Base-by-base conservation (phyloP, 2,888 invertebrate genomes). In the Mesorhabditis belari region DNA sequence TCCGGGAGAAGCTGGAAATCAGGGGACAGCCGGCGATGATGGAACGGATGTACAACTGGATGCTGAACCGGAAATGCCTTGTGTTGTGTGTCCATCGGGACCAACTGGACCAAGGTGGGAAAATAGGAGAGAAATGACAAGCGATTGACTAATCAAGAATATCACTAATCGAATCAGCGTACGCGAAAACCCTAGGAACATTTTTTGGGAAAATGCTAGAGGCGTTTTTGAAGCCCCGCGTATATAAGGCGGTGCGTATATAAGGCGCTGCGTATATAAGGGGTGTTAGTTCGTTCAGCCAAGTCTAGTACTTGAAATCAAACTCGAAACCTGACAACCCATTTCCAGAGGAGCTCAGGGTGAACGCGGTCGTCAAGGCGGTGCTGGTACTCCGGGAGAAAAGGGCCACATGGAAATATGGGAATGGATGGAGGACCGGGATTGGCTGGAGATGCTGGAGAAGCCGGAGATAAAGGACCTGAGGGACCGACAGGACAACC, bases 11-110 rank as follows among this genome's bases (percentile, higher is more conserved):
- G 65, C 72, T 53, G 77, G 76, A 60, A 66, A 66, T 51, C 71
- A 70, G 28, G 75, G 74, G 57, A 62, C 62, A 12, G 65, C 75
- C 21, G 80, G 80, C 6, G 75, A 71, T 24, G 80, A 80, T 60
- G 80, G 80, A 0, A 74, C 63, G 29, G 80, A 80, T 63, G 73
- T 80, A 29, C 75, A 78, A 49, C 65, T 79, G 35, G 80, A 77
- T 57, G 69, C 73, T 0, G 74, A 80, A 29, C 71, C 75, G 12
- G 80, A 80, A 27, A 66, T 80, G 28, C 78, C 80, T 5, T 80
- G 80, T 58, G 74, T 76, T 5, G 76, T 80, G 49, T 80, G 80
- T 51, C 80, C 80, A 23, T 79, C 71, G 26, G 80, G 80, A 51
- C 80, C 80, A n/a, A 77, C 77, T 21, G 79, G 80, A 44, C 75